Evolutionary conservation across 2,797 vertebrate genomes (phyloP), one percentile per base, ranked within the genome.

Genomic region (Manis javanica): DNA sequence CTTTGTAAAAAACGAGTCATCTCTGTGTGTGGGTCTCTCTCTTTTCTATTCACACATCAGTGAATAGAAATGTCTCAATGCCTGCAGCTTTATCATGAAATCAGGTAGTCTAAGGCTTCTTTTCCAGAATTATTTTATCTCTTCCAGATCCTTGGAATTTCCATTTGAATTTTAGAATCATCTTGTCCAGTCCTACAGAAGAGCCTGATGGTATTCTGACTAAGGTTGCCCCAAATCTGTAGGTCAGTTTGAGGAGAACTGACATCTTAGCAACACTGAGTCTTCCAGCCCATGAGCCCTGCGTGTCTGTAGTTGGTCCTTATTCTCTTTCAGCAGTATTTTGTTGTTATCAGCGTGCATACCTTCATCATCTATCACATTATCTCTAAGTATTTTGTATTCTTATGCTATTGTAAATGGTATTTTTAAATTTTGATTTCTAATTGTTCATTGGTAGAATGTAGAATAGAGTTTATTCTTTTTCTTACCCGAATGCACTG

Each of bases 1-100:
- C 51, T 57, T 31, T 3, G 24, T 31, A 49, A 15, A 39, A 16
- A 19, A 5, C 13, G 29, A 12, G 16, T 63, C 8, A 0, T 34
- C 5, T 26, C 2, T 19, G 3, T 10, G 29, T 2, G 8, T 1
- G 5, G 5, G 1, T 24, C 59, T 66, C 0, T 77, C 4, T 66
- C 63, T 21, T 23, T 53, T 39, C 31, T 78, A 5, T 37, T 19
- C 15, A 0, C 18, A 12, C 15, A 6, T 49, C 42, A 46, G 10
- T 46, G 42, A 46, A 46, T 46, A 46, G 42, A 46, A 46, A 46
- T 10, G 8, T 46, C 42, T 10, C 42, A 46, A 10, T 57, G 39
- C 21, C 23, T 18, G n/a, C 21, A 19, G 26, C 49, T 83, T 37
- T 12, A 10, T 51, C 59, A 1, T 55, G 4, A 68, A 10, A 12